Evolutionary conservation across 2,113 vertebrate species (phyloP).

Genomic region (Murina feae): DNA sequence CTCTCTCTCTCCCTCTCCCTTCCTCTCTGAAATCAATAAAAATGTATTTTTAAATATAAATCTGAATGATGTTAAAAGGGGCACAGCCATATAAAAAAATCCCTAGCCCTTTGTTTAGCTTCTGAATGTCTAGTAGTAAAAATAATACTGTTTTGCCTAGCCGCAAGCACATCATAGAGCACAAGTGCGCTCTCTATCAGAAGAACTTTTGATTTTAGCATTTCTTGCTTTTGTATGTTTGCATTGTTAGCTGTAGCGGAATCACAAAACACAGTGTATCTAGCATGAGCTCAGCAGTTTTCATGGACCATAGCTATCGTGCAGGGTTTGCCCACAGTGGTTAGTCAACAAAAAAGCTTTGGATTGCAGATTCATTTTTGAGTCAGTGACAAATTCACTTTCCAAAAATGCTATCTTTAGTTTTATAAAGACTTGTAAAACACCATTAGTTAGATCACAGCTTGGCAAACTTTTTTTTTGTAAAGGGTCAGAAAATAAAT

Average conservation of each 20-base stretch:
- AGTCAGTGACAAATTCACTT: constrained; percentile 13
- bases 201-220: background rate
- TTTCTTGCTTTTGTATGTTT: constrained; percentile 11
- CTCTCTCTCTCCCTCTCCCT: too few relatives aligned
- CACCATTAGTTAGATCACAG: background rate
- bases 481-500: background rate
- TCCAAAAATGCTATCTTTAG: background rate
- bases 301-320: background rate
- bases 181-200: background rate
- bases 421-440: constrained; percentile 14
- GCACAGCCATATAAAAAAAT: background rate
- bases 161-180: background rate
- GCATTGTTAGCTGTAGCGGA: background rate
- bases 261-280: background rate
- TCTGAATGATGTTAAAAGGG: background rate
- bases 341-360: constrained; percentile 41
- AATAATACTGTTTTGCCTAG: background rate
- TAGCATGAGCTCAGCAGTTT: background rate
- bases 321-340: background rate
- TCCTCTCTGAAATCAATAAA: too few relatives aligned
- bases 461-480: background rate
- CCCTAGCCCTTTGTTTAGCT: background rate
- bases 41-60: too few relatives aligned
- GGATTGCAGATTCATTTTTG: constrained; percentile 27
- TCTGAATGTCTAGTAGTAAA: background rate